A percentile compares a stretch with the other conserved stretches of the same genome.
These are phyloP conservation scores for Melipona beecheii DNA, from an alignment of 2,888 invertebrate genomes.

Conservation along the genomic window DNA sequence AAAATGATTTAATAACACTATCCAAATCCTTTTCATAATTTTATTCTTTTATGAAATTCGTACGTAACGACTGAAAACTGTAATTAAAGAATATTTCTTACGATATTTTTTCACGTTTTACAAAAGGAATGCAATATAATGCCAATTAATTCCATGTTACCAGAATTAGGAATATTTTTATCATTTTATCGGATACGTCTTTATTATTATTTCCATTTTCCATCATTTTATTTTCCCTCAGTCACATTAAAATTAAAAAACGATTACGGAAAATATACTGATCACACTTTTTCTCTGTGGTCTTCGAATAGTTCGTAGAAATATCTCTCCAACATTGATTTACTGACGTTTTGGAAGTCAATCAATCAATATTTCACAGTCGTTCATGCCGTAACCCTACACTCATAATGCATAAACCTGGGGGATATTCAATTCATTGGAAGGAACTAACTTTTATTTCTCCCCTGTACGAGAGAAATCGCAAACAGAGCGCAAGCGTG, in stretches of 20 bases:
- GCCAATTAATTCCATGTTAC: background rate
- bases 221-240: too few species aligned
- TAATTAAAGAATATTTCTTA: background rate
- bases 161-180: background rate
- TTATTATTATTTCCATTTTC: too few species aligned
- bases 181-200: too few species aligned
- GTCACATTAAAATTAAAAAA: background rate
- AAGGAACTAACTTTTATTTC: background rate
- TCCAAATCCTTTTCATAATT: background rate
- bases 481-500: slow-evolving; percentile 35
- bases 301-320: background rate
- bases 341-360: background rate
- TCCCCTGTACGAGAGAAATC: background rate
- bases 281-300: background rate
- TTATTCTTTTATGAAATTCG: background rate
- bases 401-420: background rate
- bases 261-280: background rate
- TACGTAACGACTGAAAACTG: background rate
- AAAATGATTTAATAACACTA: background rate
- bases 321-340: background rate
- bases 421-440: background rate
- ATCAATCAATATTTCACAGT: background rate
- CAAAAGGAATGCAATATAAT: background rate
- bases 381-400: background rate
- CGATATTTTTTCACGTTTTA: background rate